A percentile compares a stretch with the other conserved stretches of the same genome.
These are phyloP conservation scores for Azorinus chamasolen DNA, from an alignment of 2,888 invertebrate genomes.

Conservation along the genomic window DNA sequence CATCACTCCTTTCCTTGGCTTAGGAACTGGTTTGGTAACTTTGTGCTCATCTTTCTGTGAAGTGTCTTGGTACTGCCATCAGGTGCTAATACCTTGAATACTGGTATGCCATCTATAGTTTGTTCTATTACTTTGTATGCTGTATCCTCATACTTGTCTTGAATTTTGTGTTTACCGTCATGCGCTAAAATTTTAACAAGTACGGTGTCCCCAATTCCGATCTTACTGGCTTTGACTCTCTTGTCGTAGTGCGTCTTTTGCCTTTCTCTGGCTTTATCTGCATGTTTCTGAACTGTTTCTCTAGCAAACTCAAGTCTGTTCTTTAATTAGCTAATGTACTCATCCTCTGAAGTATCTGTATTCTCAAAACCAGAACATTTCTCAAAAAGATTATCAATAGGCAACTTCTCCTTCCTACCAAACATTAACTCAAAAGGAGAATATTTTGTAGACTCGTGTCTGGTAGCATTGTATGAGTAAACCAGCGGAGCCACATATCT, in stretches of 20 bases:
- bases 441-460: constrained; percentile 30
- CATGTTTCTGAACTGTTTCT: constrained; percentile 10
- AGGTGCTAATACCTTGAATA: background rate
- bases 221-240: background rate
- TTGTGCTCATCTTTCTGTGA: constrained; percentile 3
- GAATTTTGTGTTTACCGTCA: constrained; percentile 13
- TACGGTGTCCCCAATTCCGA: constrained; percentile 1
- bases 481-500: constrained; percentile 15
- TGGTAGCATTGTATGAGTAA: constrained; percentile 41
- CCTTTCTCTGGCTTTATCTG: constrained; percentile 7
- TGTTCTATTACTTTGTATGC: constrained; percentile 4
- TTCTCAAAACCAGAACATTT: background rate
- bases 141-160: constrained; percentile 8
- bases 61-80: constrained; percentile 2
- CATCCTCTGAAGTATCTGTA: constrained; percentile 6
- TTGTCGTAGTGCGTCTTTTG: constrained; percentile 6
- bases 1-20: background rate
- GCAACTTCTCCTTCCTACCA: constrained; percentile 45
- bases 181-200: background rate
- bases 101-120: too few relatives aligned
- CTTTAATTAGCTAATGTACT: constrained; percentile 18
- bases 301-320: constrained; percentile 3
- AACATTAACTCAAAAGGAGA: constrained; percentile 46
- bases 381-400: constrained; percentile 42
- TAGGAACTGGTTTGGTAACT: too few relatives aligned